Evolutionary conservation across 1,140 invertebrate species (phyloP), one percentile per base, ranked within the genome.

Genomic region (Drosophila sechellia): DNA sequence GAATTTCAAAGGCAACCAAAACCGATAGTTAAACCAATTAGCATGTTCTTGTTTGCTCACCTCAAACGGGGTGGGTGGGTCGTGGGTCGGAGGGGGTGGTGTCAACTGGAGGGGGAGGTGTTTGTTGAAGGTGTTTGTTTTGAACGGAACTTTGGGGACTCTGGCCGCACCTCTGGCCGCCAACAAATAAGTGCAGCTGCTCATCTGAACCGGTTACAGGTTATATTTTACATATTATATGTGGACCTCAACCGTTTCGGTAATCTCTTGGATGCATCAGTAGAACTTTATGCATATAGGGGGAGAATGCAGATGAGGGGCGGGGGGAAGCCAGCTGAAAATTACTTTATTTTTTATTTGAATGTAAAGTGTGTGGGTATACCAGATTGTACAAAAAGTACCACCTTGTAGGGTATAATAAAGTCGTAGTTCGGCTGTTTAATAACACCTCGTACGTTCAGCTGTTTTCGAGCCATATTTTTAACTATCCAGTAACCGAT

Each of bases 1-100:
- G 45, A 70, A 74, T 72, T 60, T 55, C 61, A 49, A 63, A 57
- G 48, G 52, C 58, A 60, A 34, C 63, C 71, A 45, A 39, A 73
- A 60, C 59, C 65, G 79, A 77, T 89, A 61, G 59, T 79, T 87
- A 89, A 87, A 72, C 79, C 84, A 87, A 89, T 89, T 87, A 87
- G 79, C 79, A 79, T 76, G 83, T 58, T 66, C 43, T 85, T 79
- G 71, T 85, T 79, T 74, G 60, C 46, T 54, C 49, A 39, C 48
- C 53, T 68, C 45, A 6, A 35, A 40, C 11, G 40, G 11, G 40
- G 15, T 27, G 45, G 15, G 10, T 0, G 10, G 20, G 20, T 22
- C 17, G 17, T 17, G 17, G 17, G 0, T 4, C 37, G 12, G 37
- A 39, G 34, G 2, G n/a, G 27, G 45, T 54, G 20, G 31, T 40